Base-by-base conservation (phyloP, 2,888 invertebrate species). In the Mythimna loreyi region DNA sequence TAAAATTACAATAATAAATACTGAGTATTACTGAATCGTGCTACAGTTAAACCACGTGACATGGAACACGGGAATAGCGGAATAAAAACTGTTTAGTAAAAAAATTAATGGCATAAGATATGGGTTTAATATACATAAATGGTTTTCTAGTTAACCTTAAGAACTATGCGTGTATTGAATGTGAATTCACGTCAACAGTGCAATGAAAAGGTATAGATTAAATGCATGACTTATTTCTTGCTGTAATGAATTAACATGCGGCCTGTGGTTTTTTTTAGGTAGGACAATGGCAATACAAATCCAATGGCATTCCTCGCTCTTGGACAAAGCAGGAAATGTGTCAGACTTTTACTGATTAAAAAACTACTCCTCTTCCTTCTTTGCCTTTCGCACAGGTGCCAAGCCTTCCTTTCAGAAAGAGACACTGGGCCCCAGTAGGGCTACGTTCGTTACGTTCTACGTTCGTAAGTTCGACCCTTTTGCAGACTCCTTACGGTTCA, bases 61-160 rank as follows among this genome's bases (percentile, higher is more conserved):
- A 43, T 21, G 40, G 19, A 72, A 72, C 21, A 49, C 25, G n/a
- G 25, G 25, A 43, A 72, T 21, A 28, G 7, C 1, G 62, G 9
- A 61, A 72, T 40, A 30, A 50, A 70, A 71, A 58, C n/a, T 7
- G n/a, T 30, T 40, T 8, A 28, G 4, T 56, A 67, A 70, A 67
- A 70, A 63, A 5, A 28, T 1, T 36, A 47, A 72, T 40, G 47
- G 60, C 23, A 47, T 59, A 47, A 36, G 23, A 3, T n/a, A 28
- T 30, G 19, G 5, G 36, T 47, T 58, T 49, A n/a, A n/a, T n/a
- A n/a, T 49, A 71, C 30, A 40, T 23, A 16, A 71, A 49, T 30
- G 47, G 36, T 59, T 36, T 71, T 59, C 19, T 16, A 23, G 16
- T 36, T 28, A 21, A 70, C 13, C 7, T 23, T 45, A n/a, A 7